Evolutionary conservation across 1,140 invertebrate genomes (phyloP).

Genomic region (Bacillus rossius): DNA sequence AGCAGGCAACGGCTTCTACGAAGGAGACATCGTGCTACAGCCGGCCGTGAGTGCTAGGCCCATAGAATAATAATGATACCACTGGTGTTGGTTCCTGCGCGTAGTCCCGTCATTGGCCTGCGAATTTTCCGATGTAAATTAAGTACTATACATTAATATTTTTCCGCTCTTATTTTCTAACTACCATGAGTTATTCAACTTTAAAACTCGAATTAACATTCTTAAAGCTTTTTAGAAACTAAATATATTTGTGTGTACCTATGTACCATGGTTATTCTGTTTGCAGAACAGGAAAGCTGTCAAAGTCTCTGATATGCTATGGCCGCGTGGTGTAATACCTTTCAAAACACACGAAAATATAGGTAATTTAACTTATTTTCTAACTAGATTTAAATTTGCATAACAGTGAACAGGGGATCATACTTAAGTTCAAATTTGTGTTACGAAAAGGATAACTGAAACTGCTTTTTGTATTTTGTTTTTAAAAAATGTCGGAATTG

Average conservation of each 20-base stretch:
- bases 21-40: conserved; percentile 23
- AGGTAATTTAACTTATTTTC: conserved; percentile 16
- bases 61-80: not conserved
- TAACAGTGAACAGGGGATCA: no score
- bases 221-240: no score
- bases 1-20: conserved; percentile 24
- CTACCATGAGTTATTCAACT: no score
- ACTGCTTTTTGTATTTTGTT: no score
- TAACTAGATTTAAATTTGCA: no score
- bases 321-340: conserved; percentile 27
- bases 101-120: not conserved
- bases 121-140: not conserved
- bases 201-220: no score
- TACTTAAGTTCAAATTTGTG: no score
- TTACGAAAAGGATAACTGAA: no score
- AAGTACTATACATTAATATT: not conserved
- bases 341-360: conserved; percentile 29
- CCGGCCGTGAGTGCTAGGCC: conserved; percentile 3
- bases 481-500: no score
- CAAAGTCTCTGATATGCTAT: conserved; percentile 18
- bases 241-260: no score
- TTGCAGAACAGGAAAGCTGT: conserved; percentile 26
- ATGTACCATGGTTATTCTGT: not conserved
- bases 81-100: not conserved
- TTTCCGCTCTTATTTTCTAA: no score